Evolutionary conservation across 1,140 invertebrate species (phyloP).

Genomic region (Antheraea pernyi): DNA sequence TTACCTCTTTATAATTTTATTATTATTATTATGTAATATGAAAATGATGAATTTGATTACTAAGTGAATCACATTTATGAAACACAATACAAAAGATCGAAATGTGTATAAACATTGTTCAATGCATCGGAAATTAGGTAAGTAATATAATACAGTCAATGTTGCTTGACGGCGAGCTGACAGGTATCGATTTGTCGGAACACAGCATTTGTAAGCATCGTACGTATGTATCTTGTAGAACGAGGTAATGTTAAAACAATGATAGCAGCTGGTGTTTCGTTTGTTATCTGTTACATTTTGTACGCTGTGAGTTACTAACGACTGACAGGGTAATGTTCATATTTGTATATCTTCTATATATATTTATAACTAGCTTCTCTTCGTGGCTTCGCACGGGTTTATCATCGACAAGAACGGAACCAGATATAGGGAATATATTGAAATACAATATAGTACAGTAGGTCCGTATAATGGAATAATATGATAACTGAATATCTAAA

Average conservation of each 20-base stretch:
- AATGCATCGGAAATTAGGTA: slow-evolving; percentile 7
- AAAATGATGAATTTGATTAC: neutral
- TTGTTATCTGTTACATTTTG: slow-evolving; percentile 30
- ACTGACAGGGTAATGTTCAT: neutral
- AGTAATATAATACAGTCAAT: neutral
- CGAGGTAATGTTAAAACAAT: slow-evolving; percentile 35
- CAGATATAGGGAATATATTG: too few species aligned
- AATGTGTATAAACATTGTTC: neutral
- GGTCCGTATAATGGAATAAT: too few species aligned
- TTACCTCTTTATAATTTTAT: too few species aligned
- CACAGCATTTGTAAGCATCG: slow-evolving; percentile 51
- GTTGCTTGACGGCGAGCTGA: slow-evolving; percentile 2
- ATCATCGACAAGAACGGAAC: too few species aligned
- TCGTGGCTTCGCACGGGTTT: too few species aligned
- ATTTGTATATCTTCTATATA: too few species aligned
- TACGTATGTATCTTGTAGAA: slow-evolving; percentile 32
- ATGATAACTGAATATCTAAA: too few species aligned
- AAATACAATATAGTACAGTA: too few species aligned
- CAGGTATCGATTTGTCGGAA: slow-evolving; percentile 51
- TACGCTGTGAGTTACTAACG: neutral
- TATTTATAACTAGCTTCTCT: too few species aligned
- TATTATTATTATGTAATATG: neutral
- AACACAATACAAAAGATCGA: too few species aligned
- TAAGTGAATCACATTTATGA: too few species aligned
- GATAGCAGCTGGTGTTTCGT: slow-evolving; percentile 33